phyloP scores from a whole-genome alignment of 2,888 invertebrate species.

The Dryobotodes eremita region DNA sequence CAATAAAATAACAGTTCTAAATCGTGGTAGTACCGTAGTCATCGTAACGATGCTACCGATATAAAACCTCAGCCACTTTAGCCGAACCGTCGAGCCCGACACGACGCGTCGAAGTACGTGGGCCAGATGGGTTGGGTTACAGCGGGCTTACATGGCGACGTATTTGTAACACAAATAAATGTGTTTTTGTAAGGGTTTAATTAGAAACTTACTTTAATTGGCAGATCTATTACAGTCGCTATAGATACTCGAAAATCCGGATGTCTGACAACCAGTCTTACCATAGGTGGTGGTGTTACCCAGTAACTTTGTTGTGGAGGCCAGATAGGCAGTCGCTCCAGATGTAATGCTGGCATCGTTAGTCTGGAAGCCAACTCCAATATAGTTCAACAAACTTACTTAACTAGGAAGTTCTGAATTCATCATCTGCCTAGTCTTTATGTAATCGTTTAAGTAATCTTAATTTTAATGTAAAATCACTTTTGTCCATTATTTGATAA shows the following conservation, averaged over 20 bases:
- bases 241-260: neutral
- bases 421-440: neutral
- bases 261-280: neutral
- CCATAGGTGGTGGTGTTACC: neutral
- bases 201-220: neutral
- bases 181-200: neutral
- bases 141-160: constrained; percentile 35
- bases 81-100: constrained; percentile 29
- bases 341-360: neutral
- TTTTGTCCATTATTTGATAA: neutral
- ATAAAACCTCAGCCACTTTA: neutral
- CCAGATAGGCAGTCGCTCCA: neutral
- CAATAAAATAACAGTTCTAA: neutral
- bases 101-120: constrained; percentile 48
- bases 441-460: too few species aligned
- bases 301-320: neutral
- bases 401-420: neutral
- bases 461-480: neutral
- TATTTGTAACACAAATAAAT: neutral
- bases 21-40: constrained; percentile 19
- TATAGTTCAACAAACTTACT: neutral
- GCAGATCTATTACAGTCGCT: neutral
- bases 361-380: neutral
- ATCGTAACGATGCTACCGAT: constrained; percentile 16
- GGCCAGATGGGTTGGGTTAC: neutral